These are phyloP conservation scores for Mesaphorura yosii DNA, from an alignment of 1,140 invertebrate species.

Conservation along the genomic window DNA sequence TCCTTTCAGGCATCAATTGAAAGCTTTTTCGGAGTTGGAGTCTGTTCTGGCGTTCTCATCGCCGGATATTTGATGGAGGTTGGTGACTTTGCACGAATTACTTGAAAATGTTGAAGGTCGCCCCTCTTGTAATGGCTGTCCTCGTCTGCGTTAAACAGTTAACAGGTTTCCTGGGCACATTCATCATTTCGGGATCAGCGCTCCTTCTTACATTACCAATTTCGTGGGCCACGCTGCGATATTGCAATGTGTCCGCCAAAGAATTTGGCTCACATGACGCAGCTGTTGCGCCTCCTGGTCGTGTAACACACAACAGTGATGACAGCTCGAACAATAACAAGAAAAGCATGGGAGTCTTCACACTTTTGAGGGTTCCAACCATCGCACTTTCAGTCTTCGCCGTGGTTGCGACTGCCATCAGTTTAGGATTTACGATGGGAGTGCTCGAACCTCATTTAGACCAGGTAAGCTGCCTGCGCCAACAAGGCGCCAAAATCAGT, in stretches of 20 bases:
- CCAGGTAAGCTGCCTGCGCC: slow-evolving; percentile 42
- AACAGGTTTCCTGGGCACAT: slow-evolving; percentile 43
- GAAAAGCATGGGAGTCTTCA: slow-evolving; percentile 43
- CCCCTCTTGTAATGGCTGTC: no score
- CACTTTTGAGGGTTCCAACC: slow-evolving; percentile 54
- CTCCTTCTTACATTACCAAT: no score
- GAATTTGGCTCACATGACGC: slow-evolving; percentile 44
- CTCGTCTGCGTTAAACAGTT: no score
- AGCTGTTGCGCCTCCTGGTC: slow-evolving; percentile 38
- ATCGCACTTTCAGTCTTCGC: slow-evolving; percentile 53
- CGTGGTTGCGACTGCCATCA: slow-evolving; percentile 61
- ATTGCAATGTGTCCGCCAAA: slow-evolving; percentile 49
- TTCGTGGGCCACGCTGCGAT: no score
- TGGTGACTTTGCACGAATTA: no score
- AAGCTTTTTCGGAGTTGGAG: slow-evolving; percentile 53
- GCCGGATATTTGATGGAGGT: no score
- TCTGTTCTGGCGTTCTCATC: slow-evolving; percentile 40
- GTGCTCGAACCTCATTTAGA: slow-evolving; percentile 68
- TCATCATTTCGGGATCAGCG: no score
- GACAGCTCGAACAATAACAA: not conserved
- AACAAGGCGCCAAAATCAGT: no score
- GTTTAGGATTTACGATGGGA: slow-evolving; percentile 67
- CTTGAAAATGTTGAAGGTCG: no score
- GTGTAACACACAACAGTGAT: slow-evolving; percentile 30
- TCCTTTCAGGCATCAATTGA: slow-evolving; percentile 70